Evolutionary conservation across 2,113 vertebrate species (phyloP).

Genomic region (Pluvialis apricaria): DNA sequence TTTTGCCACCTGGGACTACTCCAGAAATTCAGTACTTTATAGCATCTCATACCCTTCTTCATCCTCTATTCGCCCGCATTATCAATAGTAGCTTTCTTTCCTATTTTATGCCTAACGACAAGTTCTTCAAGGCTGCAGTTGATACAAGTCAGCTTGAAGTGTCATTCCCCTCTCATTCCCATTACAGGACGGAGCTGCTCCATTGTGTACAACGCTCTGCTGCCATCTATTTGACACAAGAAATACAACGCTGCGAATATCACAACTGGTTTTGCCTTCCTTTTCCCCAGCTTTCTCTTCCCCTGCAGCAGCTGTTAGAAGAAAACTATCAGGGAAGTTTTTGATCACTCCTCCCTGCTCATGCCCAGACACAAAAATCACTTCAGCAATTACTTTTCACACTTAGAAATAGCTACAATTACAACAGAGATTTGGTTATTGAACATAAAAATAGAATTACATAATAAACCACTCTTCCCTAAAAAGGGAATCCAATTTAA

Average conservation of each 20-base stretch:
- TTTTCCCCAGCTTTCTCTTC: background rate
- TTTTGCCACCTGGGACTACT: slow-evolving; percentile 73
- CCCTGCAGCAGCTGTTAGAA: background rate
- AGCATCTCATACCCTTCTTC: slow-evolving; percentile 67
- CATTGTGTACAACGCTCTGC: slow-evolving; percentile 79
- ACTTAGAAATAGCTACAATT: background rate
- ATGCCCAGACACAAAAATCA: background rate
- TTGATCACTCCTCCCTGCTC: background rate
- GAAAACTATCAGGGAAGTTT: background rate
- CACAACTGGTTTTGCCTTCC: background rate
- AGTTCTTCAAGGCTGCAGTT: slow-evolving; percentile 45
- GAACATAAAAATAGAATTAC: background rate
- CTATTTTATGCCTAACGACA: slow-evolving; percentile 63
- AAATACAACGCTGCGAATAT: background rate
- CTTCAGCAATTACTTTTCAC: background rate
- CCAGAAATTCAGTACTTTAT: slow-evolving; percentile 67
- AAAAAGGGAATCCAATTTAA: background rate
- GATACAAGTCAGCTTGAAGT: slow-evolving; percentile 58
- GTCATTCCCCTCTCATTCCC: slow-evolving; percentile 43
- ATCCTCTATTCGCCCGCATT: slow-evolving; percentile 42
- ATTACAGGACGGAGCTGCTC: background rate
- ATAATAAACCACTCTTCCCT: background rate
- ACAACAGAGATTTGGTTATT: background rate
- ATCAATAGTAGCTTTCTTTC: slow-evolving; percentile 73
- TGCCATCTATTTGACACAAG: slow-evolving; percentile 86